Base-by-base conservation (phyloP, 2,113 vertebrate genomes). In the Ia io region DNA sequence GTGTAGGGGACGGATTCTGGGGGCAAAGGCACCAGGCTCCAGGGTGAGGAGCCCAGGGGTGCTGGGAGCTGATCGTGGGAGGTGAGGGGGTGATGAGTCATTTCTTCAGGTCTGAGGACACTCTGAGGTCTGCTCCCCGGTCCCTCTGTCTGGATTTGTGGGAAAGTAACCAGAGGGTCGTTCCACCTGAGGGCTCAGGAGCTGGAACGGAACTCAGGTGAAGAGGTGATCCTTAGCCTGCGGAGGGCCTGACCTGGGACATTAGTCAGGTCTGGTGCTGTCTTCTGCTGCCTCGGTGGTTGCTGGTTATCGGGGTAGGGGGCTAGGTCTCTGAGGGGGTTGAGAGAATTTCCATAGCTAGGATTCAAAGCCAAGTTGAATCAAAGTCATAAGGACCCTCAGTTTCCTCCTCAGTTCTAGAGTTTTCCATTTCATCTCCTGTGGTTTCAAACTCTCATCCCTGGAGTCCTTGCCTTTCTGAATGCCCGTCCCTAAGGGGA, bases 401-500 rank as follows among this genome's bases (percentile, higher is more conserved):
- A 71, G 70, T 23, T 22, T 71, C 20, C 5, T 9, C 69, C 69
- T 71, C 20, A 0, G 9, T 65, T 42, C 49, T 17, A 3, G 89
- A 25, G 47, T 13, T 37, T 67, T 69, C 37, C 44, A 3, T 32
- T 0, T 70, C 28, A 5, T 42, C 16, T n/a, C 32, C 40, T 2
- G 0, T 14, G 7, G n/a, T 61, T 77, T 13, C 28, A 69, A 1
- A 2, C 30, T 22, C 61, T 76, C 42, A 8, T 51, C 9, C 4
- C 71, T 17, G 53, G 32, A 25, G n/a, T 25, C 3, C 49, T 42
- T 1, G 2, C 76, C 23, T 17, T 14, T 3, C 35, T 10, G 12
- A 20, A 1, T 0, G 74, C 11, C 63, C 23, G 6, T 16, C 35
- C 4, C 2, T 12, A 30, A 42, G 51, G 1, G 23, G 3, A 5